Percentiles rank a stretch among this genome's conserved stretches.
Evolutionary conservation across 2,888 invertebrate genomes (phyloP).

Genomic region (Malachius bipustulatus): DNA sequence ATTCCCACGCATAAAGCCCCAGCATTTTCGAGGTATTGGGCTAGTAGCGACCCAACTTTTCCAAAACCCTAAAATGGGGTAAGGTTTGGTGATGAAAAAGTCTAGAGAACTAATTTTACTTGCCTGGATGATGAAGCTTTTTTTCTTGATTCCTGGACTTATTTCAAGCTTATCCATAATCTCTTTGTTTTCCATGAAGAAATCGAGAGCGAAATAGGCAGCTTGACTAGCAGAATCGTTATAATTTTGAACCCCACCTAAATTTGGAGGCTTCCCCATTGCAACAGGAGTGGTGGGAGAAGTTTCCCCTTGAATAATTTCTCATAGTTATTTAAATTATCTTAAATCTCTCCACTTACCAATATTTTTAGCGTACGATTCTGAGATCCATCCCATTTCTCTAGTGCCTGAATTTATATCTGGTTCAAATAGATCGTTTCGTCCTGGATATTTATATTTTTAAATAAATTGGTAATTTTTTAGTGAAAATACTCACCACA

Average conservation of each 20-base stretch:
- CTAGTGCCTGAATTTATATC: conserved; percentile 27
- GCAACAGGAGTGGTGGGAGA: conserved; percentile 17
- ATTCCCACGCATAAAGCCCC: conserved; percentile 33
- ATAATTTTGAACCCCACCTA: conserved; percentile 27
- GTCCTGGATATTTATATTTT: no score
- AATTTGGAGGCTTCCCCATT: conserved; percentile 25
- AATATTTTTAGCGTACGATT: conserved; percentile 15
- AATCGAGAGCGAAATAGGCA: conserved; percentile 24
- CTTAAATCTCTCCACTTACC: conserved; percentile 3
- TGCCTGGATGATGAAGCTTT: conserved; percentile 33
- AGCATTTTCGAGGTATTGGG: conserved; percentile 21
- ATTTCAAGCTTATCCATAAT: conserved; percentile 23
- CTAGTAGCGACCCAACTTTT: conserved; percentile 28
- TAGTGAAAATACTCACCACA: conserved; percentile 18
- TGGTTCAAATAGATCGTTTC: conserved; percentile 28
- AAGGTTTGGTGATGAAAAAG: neutral
- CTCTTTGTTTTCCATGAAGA: conserved; percentile 26
- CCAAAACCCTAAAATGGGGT: conserved; percentile 29
- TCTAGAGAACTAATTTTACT: conserved; percentile 1
- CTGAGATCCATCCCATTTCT: conserved; percentile 29
- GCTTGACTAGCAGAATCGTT: conserved; percentile 25
- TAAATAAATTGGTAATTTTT: conserved; percentile 4
- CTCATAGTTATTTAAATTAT: no score
- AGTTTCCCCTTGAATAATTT: conserved; percentile 14
- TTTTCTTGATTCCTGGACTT: conserved; percentile 23